These are phyloP conservation scores for Leiothrix lutea DNA, from an alignment of 2,113 vertebrate genomes.

Conservation along the genomic window DNA sequence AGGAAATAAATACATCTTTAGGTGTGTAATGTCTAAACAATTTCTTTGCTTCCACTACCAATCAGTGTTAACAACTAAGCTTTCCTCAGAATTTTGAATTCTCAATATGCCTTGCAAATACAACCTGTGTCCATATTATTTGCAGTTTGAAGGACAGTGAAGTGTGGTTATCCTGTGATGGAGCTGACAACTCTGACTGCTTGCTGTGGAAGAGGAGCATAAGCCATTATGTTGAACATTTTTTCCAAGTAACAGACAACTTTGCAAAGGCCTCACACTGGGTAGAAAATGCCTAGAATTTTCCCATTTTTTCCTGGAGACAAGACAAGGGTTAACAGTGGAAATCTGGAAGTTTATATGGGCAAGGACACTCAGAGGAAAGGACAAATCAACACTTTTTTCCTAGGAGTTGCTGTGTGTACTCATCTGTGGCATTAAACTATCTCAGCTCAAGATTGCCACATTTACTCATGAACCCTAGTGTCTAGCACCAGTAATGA, in stretches of 20 bases:
- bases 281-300: not conserved
- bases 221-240: not conserved
- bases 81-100: not conserved
- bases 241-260: not conserved
- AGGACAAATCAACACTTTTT: not conserved
- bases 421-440: not conserved
- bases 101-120: not conserved
- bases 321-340: not conserved
- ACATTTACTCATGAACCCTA: not conserved
- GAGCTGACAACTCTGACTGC: not conserved
- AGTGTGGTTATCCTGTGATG: not conserved
- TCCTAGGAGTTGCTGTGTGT: not conserved
- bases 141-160: not conserved
- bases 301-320: not conserved
- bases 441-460: not conserved
- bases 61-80: not conserved
- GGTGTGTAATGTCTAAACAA: not conserved
- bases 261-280: not conserved
- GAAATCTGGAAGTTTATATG: not conserved
- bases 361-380: not conserved
- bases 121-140: not conserved
- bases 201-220: not conserved
- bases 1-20: not conserved
- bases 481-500: not conserved
- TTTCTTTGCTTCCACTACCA: not conserved